These are phyloP conservation scores for Triops longicaudatus DNA, from an alignment of 1,140 invertebrate species.

Conservation along the genomic window DNA sequence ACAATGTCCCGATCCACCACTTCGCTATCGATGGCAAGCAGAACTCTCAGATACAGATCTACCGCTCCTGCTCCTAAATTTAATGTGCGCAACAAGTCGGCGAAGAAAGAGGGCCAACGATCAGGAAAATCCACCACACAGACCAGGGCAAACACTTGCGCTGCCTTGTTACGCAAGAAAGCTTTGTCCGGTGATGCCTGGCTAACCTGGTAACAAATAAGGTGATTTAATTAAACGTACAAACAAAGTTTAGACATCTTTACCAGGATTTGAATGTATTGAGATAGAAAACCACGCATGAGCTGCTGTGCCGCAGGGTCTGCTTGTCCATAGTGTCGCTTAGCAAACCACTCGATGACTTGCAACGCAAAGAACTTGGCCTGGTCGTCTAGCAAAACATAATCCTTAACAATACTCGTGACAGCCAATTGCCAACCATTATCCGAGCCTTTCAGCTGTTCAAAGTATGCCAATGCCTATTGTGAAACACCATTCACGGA, in stretches of 20 bases:
- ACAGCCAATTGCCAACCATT: conserved; percentile 44
- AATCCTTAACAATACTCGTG: conserved; percentile 42
- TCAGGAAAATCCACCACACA: conserved; percentile 47
- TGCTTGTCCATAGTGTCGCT: conserved; percentile 35
- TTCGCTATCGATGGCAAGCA: conserved; percentile 46
- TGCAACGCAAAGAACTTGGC: conserved; percentile 47
- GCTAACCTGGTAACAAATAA: conserved; percentile 3
- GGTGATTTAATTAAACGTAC: not conserved
- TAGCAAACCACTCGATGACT: conserved; percentile 44
- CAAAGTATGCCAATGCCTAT: conserved; percentile 45
- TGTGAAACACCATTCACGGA: conserved; percentile 20
- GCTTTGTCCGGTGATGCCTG: conserved; percentile 27
- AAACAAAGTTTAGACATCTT: not conserved
- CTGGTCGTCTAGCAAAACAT: conserved; percentile 44
- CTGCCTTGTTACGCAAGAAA: conserved; percentile 45
- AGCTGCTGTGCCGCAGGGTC: conserved; percentile 32
- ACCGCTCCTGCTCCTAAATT: conserved; percentile 40
- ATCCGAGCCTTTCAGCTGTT: conserved; percentile 42
- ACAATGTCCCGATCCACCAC: conserved; percentile 46
- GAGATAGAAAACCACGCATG: conserved; percentile 35
- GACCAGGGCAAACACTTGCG: conserved; percentile 45
- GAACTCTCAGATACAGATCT: conserved; percentile 46
- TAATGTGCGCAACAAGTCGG: conserved; percentile 42
- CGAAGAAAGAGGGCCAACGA: conserved; percentile 48
- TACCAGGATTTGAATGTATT: conserved; percentile 33